phyloP scores from a whole-genome alignment of 2,113 vertebrate species.

The Setophaga coronata region DNA sequence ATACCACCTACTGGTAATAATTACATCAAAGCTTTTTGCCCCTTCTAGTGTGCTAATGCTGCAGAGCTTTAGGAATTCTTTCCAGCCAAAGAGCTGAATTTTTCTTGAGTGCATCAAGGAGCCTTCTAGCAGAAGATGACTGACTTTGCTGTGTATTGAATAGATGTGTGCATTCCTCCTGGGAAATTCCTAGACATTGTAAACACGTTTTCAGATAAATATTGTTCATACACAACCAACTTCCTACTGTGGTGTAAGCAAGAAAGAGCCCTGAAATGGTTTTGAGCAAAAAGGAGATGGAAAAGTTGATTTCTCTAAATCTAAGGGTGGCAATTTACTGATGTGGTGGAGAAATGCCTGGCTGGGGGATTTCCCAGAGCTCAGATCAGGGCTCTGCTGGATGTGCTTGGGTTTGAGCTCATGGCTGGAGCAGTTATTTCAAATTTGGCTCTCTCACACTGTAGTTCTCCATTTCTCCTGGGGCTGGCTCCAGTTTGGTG shows the following conservation, averaged over 20 bases:
- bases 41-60: neutral
- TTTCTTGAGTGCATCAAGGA: neutral
- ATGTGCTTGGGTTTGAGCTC: neutral
- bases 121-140: neutral
- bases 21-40: constrained; percentile 44
- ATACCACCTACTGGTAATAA: constrained; percentile 65
- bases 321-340: neutral
- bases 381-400: neutral
- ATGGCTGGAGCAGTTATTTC: neutral
- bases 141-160: neutral
- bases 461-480: neutral
- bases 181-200: rapidly evolving
- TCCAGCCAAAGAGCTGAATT: neutral
- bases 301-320: neutral
- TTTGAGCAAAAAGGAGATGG: neutral
- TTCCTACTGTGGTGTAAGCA: rapidly evolving
- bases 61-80: neutral
- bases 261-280: neutral
- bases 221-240: rapidly evolving
- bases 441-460: neutral
- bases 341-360: neutral
- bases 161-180: neutral
- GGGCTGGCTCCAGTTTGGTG: neutral
- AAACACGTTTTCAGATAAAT: neutral
- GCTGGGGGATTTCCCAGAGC: neutral